Percentiles rank a stretch among this genome's conserved stretches.
Evolutionary conservation across 2,113 vertebrate genomes (phyloP).

Genomic region (Ranitomeya variabilis): DNA sequence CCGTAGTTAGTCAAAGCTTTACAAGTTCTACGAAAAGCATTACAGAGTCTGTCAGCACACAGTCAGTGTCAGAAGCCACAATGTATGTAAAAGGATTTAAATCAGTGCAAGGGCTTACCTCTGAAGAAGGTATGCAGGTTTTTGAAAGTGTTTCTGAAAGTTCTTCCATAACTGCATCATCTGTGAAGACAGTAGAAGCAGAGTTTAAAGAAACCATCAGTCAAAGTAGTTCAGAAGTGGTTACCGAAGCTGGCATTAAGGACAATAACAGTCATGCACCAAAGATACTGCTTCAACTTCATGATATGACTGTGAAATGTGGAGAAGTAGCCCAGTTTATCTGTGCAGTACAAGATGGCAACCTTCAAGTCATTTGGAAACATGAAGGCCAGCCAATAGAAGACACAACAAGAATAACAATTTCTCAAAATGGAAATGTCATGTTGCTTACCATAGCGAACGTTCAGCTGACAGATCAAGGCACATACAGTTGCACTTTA

Average conservation of each 20-base stretch:
- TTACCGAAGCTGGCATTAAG: slow-evolving; percentile 55
- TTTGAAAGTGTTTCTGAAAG: slow-evolving; percentile 76
- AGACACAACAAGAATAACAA: slow-evolving; percentile 74
- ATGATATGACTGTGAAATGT: slow-evolving; percentile 73
- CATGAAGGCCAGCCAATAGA: slow-evolving; percentile 73
- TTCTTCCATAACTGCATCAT: slow-evolving; percentile 66
- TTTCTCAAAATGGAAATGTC: slow-evolving; percentile 71
- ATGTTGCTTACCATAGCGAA: slow-evolving; percentile 76
- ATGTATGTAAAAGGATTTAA: slow-evolving; percentile 72
- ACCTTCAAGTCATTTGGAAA: slow-evolving; percentile 75
- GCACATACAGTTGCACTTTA: slow-evolving; percentile 79
- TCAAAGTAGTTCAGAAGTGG: slow-evolving; percentile 60
- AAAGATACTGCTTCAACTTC: slow-evolving; percentile 76
- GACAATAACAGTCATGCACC: slow-evolving; percentile 60
- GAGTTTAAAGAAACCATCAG: slow-evolving; percentile 61
- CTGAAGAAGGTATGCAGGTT: slow-evolving; percentile 68
- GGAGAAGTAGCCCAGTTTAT: slow-evolving; percentile 78
- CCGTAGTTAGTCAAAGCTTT: slow-evolving; percentile 80
- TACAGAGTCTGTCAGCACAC: slow-evolving; percentile 68
- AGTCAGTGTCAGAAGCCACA: slow-evolving; percentile 72
- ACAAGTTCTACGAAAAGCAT: slow-evolving; percentile 76
- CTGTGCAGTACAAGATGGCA: slow-evolving; percentile 78
- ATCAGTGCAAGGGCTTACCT: slow-evolving; percentile 70
- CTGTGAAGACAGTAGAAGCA: slow-evolving; percentile 57
- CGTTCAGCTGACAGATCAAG: slow-evolving; percentile 77